Evolutionary conservation across 1,140 invertebrate species (phyloP), one percentile per base, ranked within the genome.

Genomic region (Magallana gigas): DNA sequence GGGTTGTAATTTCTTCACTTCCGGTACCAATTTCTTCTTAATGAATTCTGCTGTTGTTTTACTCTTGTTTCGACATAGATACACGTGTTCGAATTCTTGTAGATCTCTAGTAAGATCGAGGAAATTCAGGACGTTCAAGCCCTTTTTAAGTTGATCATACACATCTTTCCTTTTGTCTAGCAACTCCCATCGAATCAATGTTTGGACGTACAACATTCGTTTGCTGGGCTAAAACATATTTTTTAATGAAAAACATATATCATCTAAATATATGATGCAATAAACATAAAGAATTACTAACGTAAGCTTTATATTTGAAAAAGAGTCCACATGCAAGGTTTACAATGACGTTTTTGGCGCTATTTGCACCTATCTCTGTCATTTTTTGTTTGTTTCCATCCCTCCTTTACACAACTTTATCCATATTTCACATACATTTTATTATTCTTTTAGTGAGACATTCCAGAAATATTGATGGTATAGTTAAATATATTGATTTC

Each of bases 131-230:
- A 84, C 85, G 18, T 87, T 87, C 12, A 91, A 71, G 7, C 90
- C 90, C 14, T 58, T 62, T 36, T 87, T 88, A 16, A 91, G 82
- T 68, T 91, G 87, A 1, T 91, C 86, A 18, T 88, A 83, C 9
- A 88, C 87, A 18, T 84, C 58, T 57, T 76, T 58, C 81, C 90
- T 16, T 84, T 86, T 90, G 48, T 88, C 88, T 8, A 90, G 64
- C 16, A 91, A 68, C 59, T 91, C 87, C 90, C 90, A 91, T 62
- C 87, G 83, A 36, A 91, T 64, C 14, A 91, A 81, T 1, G 86
- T 90, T 82, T 91, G 90, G 6, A 89, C 88, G 9, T 88, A 88
- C 48, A 84, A 84, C 29, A 57, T 62, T 62, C 29, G 48, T 83
- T 68, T 57, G 36, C 59, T 60, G 36, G 57, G 8, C n/a, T 85